These are phyloP conservation scores for Lethenteron camtschaticum DNA, from an alignment of 2,113 vertebrate genomes.

Conservation along the genomic window DNA sequence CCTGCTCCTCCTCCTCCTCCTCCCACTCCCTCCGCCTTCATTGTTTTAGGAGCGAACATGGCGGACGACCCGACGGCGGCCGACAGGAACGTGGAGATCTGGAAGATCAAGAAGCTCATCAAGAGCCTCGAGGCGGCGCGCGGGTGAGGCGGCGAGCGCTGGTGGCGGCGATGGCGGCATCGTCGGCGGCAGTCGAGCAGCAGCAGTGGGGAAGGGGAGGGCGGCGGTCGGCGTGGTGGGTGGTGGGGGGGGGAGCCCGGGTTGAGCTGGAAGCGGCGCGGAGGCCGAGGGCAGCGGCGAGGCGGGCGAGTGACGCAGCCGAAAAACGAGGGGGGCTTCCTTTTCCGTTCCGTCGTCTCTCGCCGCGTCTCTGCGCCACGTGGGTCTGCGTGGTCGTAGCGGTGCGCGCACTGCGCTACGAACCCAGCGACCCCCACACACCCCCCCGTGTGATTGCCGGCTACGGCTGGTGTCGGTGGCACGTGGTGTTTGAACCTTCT, in stretches of 20 bases:
- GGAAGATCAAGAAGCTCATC: slow-evolving; percentile 98
- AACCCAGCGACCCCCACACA: slow-evolving; percentile 13
- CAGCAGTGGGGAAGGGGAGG: slow-evolving; percentile 4
- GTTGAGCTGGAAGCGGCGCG: not conserved
- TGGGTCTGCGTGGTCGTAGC: not conserved
- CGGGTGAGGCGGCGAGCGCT: slow-evolving; percentile 32
- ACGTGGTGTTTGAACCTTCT: too few relatives aligned
- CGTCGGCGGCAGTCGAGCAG: not conserved
- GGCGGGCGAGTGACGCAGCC: not conserved
- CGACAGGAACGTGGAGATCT: slow-evolving; percentile 95
- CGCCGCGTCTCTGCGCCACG: not conserved
- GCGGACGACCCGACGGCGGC: slow-evolving; percentile 91
- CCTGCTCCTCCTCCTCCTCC: not conserved
- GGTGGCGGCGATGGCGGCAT: not conserved
- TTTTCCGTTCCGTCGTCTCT: not conserved
- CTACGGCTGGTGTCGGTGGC: too few relatives aligned
- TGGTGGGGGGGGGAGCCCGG: not conserved
- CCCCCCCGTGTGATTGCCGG: slow-evolving; percentile 7
- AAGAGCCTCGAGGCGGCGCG: slow-evolving; percentile 87
- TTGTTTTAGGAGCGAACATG: slow-evolving; percentile 39
- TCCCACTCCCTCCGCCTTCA: not conserved
- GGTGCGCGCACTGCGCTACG: not conserved
- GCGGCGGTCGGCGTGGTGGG: too few relatives aligned
- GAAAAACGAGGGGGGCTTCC: not conserved
- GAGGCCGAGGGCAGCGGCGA: not conserved